Evolutionary conservation across 2,113 vertebrate genomes (phyloP).

Genomic region (Candoia aspera): DNA sequence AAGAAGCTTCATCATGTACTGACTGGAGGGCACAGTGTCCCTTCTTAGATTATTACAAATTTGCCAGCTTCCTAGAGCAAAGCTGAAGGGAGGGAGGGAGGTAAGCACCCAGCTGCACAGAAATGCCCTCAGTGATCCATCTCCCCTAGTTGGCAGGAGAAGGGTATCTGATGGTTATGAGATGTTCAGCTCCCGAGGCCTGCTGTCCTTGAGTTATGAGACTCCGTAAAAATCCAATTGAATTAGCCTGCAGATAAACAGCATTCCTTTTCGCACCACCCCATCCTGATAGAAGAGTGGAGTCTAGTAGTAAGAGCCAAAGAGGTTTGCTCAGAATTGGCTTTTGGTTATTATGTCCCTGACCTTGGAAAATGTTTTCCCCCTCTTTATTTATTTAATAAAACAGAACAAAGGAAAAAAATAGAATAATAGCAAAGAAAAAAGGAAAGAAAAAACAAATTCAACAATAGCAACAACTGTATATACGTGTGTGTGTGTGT

Average conservation of each 20-base stretch:
- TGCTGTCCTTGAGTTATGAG: slow-evolving; percentile 10
- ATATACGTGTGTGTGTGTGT: background rate
- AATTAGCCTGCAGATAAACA: slow-evolving; percentile 27
- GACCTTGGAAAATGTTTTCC: background rate
- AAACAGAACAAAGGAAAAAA: background rate
- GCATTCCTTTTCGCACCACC: background rate
- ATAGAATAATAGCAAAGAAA: background rate
- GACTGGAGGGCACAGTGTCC: slow-evolving; percentile 17
- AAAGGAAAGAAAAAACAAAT: background rate
- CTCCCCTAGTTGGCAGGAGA: background rate
- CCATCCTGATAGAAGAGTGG: background rate
- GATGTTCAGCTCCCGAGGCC: background rate
- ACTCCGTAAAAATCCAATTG: background rate
- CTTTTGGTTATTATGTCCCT: background rate
- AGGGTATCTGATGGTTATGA: background rate
- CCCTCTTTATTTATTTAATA: background rate
- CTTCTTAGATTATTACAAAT: slow-evolving; percentile 12
- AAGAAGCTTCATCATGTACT: slow-evolving; percentile 2
- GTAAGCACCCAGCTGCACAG: background rate
- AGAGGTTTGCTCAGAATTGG: background rate
- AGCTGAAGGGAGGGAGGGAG: background rate
- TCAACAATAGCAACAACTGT: background rate
- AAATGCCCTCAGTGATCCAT: background rate
- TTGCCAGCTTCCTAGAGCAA: background rate
- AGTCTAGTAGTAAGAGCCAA: too few relatives aligned